phyloP scores from a whole-genome alignment of 1,140 invertebrate species.

The Ostrea denselamellosa region DNA sequence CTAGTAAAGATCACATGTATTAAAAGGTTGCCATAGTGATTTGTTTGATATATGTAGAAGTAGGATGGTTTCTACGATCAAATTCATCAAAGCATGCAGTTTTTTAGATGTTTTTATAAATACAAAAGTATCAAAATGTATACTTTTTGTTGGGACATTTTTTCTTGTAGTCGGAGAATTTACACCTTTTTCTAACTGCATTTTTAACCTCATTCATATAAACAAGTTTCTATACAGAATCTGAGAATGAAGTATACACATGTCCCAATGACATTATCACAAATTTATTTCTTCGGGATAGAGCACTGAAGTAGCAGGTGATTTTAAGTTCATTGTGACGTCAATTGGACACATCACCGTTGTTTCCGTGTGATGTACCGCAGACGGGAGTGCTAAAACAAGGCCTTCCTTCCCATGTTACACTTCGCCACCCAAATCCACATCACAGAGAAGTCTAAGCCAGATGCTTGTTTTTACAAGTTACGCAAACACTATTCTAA shows the following conservation, averaged over 20 bases:
- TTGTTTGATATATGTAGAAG: too few relatives aligned
- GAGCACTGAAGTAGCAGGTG: not conserved
- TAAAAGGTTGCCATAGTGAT: too few relatives aligned
- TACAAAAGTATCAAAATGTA: too few relatives aligned
- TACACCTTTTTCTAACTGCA: not conserved
- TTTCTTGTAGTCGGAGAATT: not conserved
- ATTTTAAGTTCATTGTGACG: slow-evolving; percentile 32
- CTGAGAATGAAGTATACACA: not conserved
- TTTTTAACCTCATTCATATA: not conserved
- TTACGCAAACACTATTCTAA: slow-evolving; percentile 14
- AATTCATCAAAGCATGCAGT: too few relatives aligned
- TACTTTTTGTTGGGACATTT: too few relatives aligned
- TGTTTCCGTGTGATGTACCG: slow-evolving; percentile 23
- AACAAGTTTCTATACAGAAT: not conserved
- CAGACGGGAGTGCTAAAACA: slow-evolving; percentile 14
- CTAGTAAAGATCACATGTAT: too few relatives aligned
- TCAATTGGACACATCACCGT: slow-evolving; percentile 2
- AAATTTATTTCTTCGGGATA: not conserved
- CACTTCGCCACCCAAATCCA: slow-evolving; percentile 8
- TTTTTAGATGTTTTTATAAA: too few relatives aligned
- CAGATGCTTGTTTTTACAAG: slow-evolving; percentile 35
- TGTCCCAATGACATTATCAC: not conserved
- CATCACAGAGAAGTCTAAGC: slow-evolving; percentile 3
- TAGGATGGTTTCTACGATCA: too few relatives aligned
- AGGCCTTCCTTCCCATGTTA: slow-evolving; percentile 27